Evolutionary conservation across 2,888 invertebrate genomes (phyloP).

Genomic region (Frankliniella intonsa): DNA sequence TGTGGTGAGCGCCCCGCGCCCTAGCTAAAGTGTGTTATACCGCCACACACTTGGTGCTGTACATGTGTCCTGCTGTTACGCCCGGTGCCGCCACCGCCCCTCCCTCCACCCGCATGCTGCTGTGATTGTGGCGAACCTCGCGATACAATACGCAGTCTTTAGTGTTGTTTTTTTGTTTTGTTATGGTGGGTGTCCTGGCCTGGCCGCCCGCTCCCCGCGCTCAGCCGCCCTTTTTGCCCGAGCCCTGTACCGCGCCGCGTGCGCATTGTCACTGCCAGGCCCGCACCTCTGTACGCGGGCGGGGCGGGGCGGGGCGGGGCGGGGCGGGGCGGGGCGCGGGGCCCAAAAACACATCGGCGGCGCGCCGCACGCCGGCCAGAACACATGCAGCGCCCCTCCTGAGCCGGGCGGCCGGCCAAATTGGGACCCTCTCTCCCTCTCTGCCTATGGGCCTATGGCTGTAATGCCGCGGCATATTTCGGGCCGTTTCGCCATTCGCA

Average conservation of each 20-base stretch:
- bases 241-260: background rate
- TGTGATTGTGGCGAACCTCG: too few relatives aligned
- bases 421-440: background rate
- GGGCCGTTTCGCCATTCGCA: conserved; percentile 6
- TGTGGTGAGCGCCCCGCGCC: too few relatives aligned
- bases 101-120: too few relatives aligned
- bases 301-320: background rate
- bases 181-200: background rate
- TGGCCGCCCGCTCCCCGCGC: background rate
- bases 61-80: too few relatives aligned
- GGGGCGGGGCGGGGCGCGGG: background rate
- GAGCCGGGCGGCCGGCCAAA: background rate
- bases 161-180: background rate
- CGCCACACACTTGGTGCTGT: too few relatives aligned
- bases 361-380: background rate
- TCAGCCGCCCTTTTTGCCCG: too few relatives aligned
- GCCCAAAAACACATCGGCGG: conserved; percentile 10
- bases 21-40: too few relatives aligned
- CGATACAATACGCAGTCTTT: too few relatives aligned
- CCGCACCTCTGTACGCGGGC: background rate
- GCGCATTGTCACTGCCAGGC: background rate
- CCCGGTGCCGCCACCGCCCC: too few relatives aligned
- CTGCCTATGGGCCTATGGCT: background rate
- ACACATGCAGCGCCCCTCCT: background rate
- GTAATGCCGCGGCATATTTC: conserved; percentile 20